Conservation (phyloP, 2,888 invertebrate genomes). For the Eulithis testata region DNA sequence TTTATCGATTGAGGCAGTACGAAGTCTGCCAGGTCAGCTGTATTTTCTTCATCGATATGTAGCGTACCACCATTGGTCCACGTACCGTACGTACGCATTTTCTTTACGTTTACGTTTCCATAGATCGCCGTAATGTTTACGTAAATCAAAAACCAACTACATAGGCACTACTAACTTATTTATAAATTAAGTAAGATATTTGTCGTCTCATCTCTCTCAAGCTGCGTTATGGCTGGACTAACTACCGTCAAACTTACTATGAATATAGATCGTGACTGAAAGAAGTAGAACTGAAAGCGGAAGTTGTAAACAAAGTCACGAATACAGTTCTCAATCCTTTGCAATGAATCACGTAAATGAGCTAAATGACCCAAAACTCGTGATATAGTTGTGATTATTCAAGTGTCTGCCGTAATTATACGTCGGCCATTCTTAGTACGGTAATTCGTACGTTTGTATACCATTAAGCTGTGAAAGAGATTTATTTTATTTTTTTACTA, state of each 20-base stretch:
- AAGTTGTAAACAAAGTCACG: slow-evolving; percentile 6
- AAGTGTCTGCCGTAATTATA: slow-evolving; percentile 50
- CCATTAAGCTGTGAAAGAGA: slow-evolving; percentile 48
- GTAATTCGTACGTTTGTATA: slow-evolving; percentile 47
- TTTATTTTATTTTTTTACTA: slow-evolving; percentile 39
- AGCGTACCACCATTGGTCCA: too few relatives aligned
- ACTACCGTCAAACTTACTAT: neutral
- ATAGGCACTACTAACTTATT: too few relatives aligned
- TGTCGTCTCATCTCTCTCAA: too few relatives aligned
- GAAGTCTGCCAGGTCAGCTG: too few relatives aligned
- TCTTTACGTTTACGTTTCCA: too few relatives aligned
- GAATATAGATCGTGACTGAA: neutral
- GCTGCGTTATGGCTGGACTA: neutral
- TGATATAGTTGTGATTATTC: slow-evolving; percentile 47
- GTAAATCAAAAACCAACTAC: too few relatives aligned
- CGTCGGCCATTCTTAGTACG: slow-evolving; percentile 47
- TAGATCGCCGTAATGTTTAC: too few relatives aligned
- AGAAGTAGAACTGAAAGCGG: neutral
- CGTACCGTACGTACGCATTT: too few relatives aligned
- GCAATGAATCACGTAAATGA: slow-evolving; percentile 30
- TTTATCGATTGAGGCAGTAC: too few relatives aligned
- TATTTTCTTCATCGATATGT: too few relatives aligned
- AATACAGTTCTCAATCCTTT: neutral
- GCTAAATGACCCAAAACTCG: slow-evolving; percentile 35
- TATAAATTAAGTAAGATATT: too few relatives aligned